Evolutionary conservation across 2,113 vertebrate genomes (phyloP), one percentile per base, ranked within the genome.

Genomic region (Semnornis frantzii): DNA sequence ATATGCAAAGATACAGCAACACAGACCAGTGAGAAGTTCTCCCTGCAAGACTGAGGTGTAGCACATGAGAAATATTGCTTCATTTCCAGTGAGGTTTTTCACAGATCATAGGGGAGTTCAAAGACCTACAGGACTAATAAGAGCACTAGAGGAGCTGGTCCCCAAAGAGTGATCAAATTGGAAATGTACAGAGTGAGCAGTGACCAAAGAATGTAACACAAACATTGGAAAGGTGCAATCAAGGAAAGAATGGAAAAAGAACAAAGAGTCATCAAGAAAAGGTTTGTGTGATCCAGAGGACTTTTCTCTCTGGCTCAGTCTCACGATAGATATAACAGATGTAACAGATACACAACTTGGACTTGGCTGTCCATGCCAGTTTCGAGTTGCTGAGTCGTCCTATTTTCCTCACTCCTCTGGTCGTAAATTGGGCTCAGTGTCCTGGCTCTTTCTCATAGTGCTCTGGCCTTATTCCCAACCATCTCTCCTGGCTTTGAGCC

Each of bases 301-400:
- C 28, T 89, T 89, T 69, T 70, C 33, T n/a, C n/a, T 85, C 55
- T 91, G 52, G 24, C 55, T 19, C 11, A 21, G 11, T 73, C 25
- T 76, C 10, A 57, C 0, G 0, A 19, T 33, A 44, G 30, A 5
- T 65, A 1, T 62, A 68, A 86, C 12, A 79, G 63, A n/a, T 1
- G 8, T 34, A 66, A 85, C 23, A 69, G 34, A n/a, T 39, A 59
- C n/a, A 37, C 10, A 72, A 31, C 52, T 84, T 37, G 42, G 46
- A 59, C 46, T 70, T 80, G 64, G 34, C 50, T 59, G n/a, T 37
- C 24, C 18, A 15, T 54, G 37, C 12, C 39, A 48, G 52, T 59
- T 34, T 70, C 0, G 0, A 3, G 30, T 25, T 87, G 64, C 60
- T 85, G 52, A 70, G n/a, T 23, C 27, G 65, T 76, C 27, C 20